Evolutionary conservation across 2,888 invertebrate species (phyloP).

Genomic region (Drosophila neonasuta): DNA sequence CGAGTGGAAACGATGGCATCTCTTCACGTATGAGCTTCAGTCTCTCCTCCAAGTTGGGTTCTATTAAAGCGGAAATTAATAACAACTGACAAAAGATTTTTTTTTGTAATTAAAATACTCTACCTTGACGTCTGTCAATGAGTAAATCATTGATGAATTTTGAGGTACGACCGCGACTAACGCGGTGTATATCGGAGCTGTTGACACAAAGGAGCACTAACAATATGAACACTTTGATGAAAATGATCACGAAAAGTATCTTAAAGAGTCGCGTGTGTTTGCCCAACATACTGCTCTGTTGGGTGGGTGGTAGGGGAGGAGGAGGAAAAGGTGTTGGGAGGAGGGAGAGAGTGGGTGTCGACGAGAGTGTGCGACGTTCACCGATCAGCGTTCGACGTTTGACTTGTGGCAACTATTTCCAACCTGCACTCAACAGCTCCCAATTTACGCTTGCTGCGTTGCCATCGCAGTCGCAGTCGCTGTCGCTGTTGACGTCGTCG

Average conservation of each 20-base stretch:
- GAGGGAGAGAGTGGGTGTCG: no score
- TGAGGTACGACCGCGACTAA: not conserved
- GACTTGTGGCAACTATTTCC: slow-evolving; percentile 14
- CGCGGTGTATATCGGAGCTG: not conserved
- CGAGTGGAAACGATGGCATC: slow-evolving; percentile 59
- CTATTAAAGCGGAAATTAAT: not conserved
- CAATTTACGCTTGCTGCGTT: not conserved
- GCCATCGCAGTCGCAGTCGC: not conserved
- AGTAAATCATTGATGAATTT: slow-evolving; percentile 35
- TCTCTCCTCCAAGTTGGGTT: slow-evolving; percentile 36
- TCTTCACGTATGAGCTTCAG: slow-evolving; percentile 51
- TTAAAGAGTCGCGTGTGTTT: slow-evolving; percentile 22
- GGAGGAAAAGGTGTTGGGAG: no score
- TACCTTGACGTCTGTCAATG: slow-evolving; percentile 25
- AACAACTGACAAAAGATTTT: not conserved
- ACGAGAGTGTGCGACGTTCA: not conserved
- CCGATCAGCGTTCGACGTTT: slow-evolving; percentile 23
- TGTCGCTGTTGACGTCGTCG: not conserved
- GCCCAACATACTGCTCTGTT: slow-evolving; percentile 22
- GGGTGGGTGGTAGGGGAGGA: no score
- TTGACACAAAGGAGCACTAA: slow-evolving; percentile 15
- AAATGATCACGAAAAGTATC: slow-evolving; percentile 30
- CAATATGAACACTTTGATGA: slow-evolving; percentile 34
- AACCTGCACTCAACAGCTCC: slow-evolving; percentile 10
- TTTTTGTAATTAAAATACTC: no score